Evolutionary conservation across 2,113 vertebrate species (phyloP), one percentile per base, ranked within the genome.

Genomic region (Dendropsophus ebraccatus): DNA sequence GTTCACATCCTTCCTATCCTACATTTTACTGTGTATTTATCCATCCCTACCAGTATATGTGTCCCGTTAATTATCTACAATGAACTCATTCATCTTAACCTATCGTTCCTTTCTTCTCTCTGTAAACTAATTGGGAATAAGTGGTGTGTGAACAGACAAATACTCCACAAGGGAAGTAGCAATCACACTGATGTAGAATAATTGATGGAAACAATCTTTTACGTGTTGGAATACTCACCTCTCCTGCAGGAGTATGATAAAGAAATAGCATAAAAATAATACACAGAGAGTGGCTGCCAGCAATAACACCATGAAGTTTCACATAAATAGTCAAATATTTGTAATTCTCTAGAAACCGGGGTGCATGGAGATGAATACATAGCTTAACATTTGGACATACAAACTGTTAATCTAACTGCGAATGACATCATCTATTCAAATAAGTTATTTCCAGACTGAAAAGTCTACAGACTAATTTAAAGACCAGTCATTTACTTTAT

Each of bases 321-420:
- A 84, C 74, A 75, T 84, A 72, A 84, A 75, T 56, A 25, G 37
- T 75, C 17, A 75, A 84, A 84, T 84, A 56, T 84, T 45, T 84
- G 52, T 60, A 75, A 75, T 84, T 75, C 45, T 84, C 14, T 52
- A 62, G 82, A 35, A 84, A 84, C 35, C 41, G 9, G 67, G 62
- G 69, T 30, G 49, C 65, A 72, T 13, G 49, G 14, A 58, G 25
- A n/a, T 75, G 82, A 84, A 75, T 37, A 60, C 70, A 83, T 83
- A 79, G 75, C 82, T 73, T 74, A 60, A 84, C 82, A 62, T 75
- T 62, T 84, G 62, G 37, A 54, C 70, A 84, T 75, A 84, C 82
- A 84, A 62, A 62, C 72, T 75, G 75, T 84, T 84, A 73, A 84
- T 84, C 54, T 84, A 75, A 75, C 70, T 49, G 70, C 32, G 45